Base-by-base conservation (phyloP, 2,888 invertebrate genomes). In the Synanthedon myopaeformis region DNA sequence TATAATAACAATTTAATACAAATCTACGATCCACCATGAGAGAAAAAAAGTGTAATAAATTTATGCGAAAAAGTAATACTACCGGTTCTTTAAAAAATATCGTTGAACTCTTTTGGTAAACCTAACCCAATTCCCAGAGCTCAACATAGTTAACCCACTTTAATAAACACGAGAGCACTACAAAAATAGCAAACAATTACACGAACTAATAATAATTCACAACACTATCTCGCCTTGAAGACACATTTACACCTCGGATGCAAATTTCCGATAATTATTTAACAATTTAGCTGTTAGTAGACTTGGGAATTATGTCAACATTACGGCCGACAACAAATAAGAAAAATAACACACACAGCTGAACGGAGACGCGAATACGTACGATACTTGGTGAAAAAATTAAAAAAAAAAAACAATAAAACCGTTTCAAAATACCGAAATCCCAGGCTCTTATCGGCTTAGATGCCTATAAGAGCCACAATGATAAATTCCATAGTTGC, bases 261-360 rank as follows among this genome's bases (percentile, higher is more conserved):
- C 63, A 69, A 70, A 74, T 69, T 66, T 61, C 67, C 67, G 72
- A 76, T 79, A 78, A 80, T 80, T 76, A 76, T 74, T 78, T 78
- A 65, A 70, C 74, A 82, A 82, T 82, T 82, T 80, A 80, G 35
- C 8, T 35, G 35, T 35, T 35, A 3, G 35, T 3, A 0, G 35
- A 35, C 82, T 81, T 64, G 59, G 23, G 61, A 61, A 58, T 62
- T 60, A 62, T 59, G 59, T 69, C 64, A 67, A 66, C 60, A 35
- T 60, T 63, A 62, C 71, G 69, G 66, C 35, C 35, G 35, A 35
- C 10, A 35, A 8, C 3, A 35, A 35, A 67, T 65, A 65, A 63
- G 65, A 67, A 56, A 66, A 72, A 73, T 73, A 51, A 74, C 72
- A 62, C 72, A 62, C 41, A 66, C 59, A 57, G 53, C 55, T 56